A percentile compares a stretch with the other conserved stretches of the same genome.
phyloP scores from a whole-genome alignment of 1,140 invertebrate species.

The Mamestra configurata region DNA sequence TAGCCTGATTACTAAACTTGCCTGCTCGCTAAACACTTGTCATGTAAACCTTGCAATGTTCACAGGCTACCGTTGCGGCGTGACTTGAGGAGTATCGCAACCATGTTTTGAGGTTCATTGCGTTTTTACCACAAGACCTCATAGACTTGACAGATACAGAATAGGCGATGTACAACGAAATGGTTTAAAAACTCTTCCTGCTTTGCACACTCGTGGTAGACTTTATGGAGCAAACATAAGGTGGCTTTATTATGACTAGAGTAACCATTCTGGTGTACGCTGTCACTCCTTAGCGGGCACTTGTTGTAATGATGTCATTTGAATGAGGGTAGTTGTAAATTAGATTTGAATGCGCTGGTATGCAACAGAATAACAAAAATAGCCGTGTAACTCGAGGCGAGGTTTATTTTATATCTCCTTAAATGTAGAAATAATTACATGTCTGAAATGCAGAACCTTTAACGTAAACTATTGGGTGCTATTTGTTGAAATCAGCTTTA shows the following conservation, averaged over 20 bases:
- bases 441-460: not conserved
- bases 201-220: not conserved
- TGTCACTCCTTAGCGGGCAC: slow-evolving; percentile 48
- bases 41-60: slow-evolving; percentile 42
- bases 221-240: slow-evolving; percentile 54
- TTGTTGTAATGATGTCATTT: slow-evolving; percentile 71
- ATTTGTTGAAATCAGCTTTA: slow-evolving; percentile 7
- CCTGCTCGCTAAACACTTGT: slow-evolving; percentile 48
- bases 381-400: slow-evolving; percentile 3
- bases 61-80: not conserved
- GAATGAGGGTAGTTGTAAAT: slow-evolving; percentile 74
- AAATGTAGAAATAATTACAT: slow-evolving; percentile 13
- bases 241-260: slow-evolving; percentile 62
- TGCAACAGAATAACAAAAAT: slow-evolving; percentile 47
- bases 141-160: not conserved
- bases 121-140: not conserved
- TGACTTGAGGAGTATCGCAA: not conserved
- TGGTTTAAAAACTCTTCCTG: slow-evolving; percentile 46
- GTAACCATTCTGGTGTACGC: slow-evolving; percentile 47
- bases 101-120: slow-evolving; percentile 17
- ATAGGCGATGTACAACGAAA: slow-evolving; percentile 2
- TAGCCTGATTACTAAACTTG: slow-evolving; percentile 49
- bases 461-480: slow-evolving; percentile 18
- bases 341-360: slow-evolving; percentile 64
- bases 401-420: slow-evolving; percentile 34